Base-by-base conservation (phyloP, 2,888 invertebrate species). In the Eupithecia subfuscata region DNA sequence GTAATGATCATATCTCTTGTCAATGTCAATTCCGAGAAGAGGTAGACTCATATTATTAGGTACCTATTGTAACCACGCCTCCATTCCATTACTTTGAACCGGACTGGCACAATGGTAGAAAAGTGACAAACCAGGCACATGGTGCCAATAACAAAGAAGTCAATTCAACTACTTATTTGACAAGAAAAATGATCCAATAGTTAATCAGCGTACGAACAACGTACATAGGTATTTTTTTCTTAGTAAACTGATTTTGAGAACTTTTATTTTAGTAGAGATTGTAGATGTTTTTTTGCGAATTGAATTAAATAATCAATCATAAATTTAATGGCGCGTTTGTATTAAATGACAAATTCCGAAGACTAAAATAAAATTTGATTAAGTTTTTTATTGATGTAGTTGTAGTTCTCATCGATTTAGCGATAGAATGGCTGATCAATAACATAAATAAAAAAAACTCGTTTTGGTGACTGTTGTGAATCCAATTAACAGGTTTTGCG, bases 401-500 rank as follows among this genome's bases (percentile, higher is more conserved):
- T 40, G 22, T 43, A 68, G 2, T 68, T 64, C 30, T 40, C 30
- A 73, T 76, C 45, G 63, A 64, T 56, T 22, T 22, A 9, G 0
- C 14, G 22, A 72, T 73, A 67, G 64, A 34, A 67, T 70, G 69
- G n/a, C 67, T 72, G 71, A 75, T 78, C 74, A 56, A 77, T 75
- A 78, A 76, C 75, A 73, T 79, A 75, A 77, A 77, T 77, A 76
- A 52, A 73, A 14, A 64, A 71, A 78, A 81, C 81, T 70, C 22
- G 81, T 78, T 80, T 76, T 52, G 77, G 75, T 77, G 77, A 75
- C 56, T 72, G 67, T 68, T 68, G 68, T 68, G 43, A 68, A 43
- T 68, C 37, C 37, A 43, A 75, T 74, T 80, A 78, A 79, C 77
- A 69, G 69, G 69, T 72, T 74, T 79, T 80, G 78, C 75, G 79